Base-by-base conservation (phyloP, 2,888 invertebrate genomes). In the Leptinotarsa peninsularis region DNA sequence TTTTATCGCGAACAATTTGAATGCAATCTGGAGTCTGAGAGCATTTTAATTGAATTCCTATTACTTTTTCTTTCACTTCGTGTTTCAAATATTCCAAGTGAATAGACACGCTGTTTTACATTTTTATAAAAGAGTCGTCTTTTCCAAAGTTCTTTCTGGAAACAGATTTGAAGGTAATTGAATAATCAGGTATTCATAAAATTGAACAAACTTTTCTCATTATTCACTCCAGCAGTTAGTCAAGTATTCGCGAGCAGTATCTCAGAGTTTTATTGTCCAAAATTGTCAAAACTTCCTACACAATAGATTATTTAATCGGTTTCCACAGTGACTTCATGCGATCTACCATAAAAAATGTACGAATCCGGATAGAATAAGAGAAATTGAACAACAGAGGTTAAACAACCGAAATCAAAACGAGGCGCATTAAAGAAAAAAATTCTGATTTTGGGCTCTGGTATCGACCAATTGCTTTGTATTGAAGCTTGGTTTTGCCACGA, bases 11-110 rank as follows among this genome's bases (percentile, higher is more conserved):
- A 81, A 77, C 75, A 80, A 80, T 80, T 77, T 75, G 54, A 75
- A 76, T 71, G 77, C 75, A 80, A 82, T 81, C 79, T 80, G 77
- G 75, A 80, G 73, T 78, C 76, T 73, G 76, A 80, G 76, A 77
- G 76, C 67, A 73, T 72, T 79, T 74, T 78, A 79, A 78, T 79
- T 75, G 74, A 72, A 78, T 75, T 77, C 69, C 60, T 73, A 74
- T 70, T 74, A 75, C 76, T 71, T 76, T 73, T 76, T 69, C 67
- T 67, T 66, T 66, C 68, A 71, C 33, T 49, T 70, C 49, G n/a
- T n/a, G 27, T 74, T 54, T 72, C 15, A 58, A 70, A 70, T n/a
- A 63, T 33, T 63, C 43, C 43, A 15, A 63, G 33, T 3, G n/a
- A 63, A 63, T n/a, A 17, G 5, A 15, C 27, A 43, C 43, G 43